Base-by-base conservation (phyloP, 2,888 invertebrate species). In the Drosophila melanosoma region DNA sequence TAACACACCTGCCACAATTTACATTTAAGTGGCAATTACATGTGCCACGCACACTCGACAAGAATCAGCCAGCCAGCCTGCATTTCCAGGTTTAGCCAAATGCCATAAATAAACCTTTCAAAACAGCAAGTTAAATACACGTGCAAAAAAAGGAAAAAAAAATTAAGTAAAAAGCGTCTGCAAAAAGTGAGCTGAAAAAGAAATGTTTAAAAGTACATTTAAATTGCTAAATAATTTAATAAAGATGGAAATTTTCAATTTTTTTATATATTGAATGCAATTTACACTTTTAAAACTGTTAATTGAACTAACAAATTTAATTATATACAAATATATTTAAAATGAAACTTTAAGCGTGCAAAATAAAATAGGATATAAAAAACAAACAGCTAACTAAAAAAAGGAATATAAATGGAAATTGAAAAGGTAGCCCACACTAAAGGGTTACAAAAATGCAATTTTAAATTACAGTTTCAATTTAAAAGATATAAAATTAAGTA, bases 11-110 rank as follows among this genome's bases (percentile, higher is more conserved):
- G 23, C 56, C 26, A 56, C 36, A 81, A 76, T 80, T 82, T 36
- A 57, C 48, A 78, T 69, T 87, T 78, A 58, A 78, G 70, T 70
- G 67, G 66, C 87, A 87, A 87, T 87, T 80, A 82, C 42, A 49
- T 67, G 57, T 70, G 71, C 65, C 63, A 57, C 51, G 59, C 33
- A 57, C 38, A 62, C 29, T 33, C 33, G 40, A 32, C 6, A 23
- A 56, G 17, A 45, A 45, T 45, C 36, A 54, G 5, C 23, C 20
- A 56, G 23, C 20, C 42, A 32, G 17, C 23, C 3, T 26, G 17
- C 53, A 17, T 2, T 54, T 26, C 11, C 26, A 42, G 42, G 15
- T 12, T 29, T 3, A 29, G 12, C n/a, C n/a, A 6, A 17, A 2
- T 32, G 54, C 38, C 54, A 32, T 52, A 53, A 68, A 52, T 36